Conservation (phyloP, 2,888 invertebrate species). For the Pristionchus arcanus region DNA sequence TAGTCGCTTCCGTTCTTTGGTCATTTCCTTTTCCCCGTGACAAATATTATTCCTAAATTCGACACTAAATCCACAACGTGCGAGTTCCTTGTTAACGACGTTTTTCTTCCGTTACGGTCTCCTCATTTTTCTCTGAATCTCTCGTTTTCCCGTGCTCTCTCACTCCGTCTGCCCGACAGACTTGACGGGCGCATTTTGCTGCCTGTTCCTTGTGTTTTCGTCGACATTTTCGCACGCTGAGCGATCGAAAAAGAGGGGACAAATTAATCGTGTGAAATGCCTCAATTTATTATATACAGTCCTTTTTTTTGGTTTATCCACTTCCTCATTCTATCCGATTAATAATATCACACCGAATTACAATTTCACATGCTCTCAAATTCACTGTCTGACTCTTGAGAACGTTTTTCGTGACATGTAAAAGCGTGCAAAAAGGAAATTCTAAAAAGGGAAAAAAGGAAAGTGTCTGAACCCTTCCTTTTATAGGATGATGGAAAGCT, state of each 20-base stretch:
- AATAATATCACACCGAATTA: no score
- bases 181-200: not conserved
- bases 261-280: not conserved
- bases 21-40: no score
- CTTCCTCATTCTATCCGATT: not conserved
- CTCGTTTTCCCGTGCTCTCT: not conserved
- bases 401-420: no score
- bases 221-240: not conserved
- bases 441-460: no score
- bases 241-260: not conserved
- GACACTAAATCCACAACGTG: no score
- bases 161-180: not conserved
- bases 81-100: not conserved
- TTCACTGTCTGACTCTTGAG: not conserved
- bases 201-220: not conserved
- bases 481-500: no score
- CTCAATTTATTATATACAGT: not conserved
- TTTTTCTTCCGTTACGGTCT: not conserved
- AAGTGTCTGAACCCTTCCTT: no score
- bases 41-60: no score
- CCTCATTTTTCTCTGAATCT: not conserved
- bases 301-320: not conserved
- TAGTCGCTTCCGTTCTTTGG: no score
- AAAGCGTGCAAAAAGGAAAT: no score
- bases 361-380: no score